These are phyloP conservation scores for Knipowitschia caucasica DNA, from an alignment of 2,797 vertebrate species.

Conservation along the genomic window DNA sequence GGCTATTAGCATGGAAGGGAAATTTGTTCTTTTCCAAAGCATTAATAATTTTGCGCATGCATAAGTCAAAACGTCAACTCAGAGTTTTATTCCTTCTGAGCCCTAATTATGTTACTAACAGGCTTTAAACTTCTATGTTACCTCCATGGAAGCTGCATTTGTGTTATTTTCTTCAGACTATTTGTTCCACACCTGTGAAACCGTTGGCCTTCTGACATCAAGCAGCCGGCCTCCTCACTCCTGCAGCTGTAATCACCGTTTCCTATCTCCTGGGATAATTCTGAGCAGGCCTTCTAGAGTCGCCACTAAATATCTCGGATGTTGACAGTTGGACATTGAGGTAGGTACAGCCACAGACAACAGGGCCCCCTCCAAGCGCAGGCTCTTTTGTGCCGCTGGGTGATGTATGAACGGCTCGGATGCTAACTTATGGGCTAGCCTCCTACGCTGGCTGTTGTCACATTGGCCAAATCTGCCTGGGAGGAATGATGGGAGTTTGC, in stretches of 20 bases:
- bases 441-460: constrained; percentile 47
- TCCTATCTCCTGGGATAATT: constrained; percentile 52
- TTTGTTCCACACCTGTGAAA: constrained; percentile 52
- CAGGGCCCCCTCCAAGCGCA: constrained; percentile 37
- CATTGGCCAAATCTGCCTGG: constrained; percentile 42
- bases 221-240: constrained; percentile 41
- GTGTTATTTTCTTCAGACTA: constrained; percentile 22
- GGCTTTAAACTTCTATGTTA: constrained; percentile 40
- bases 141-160: constrained; percentile 41
- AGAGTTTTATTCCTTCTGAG: constrained; percentile 32
- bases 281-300: constrained; percentile 41
- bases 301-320: constrained; percentile 53
- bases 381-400: constrained; percentile 30
- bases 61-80: constrained; percentile 40
- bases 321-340: constrained; percentile 44
- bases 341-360: constrained; percentile 39
- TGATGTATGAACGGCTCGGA: constrained; percentile 53
- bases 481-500: constrained; percentile 63
- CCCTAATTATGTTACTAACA: constrained; percentile 41
- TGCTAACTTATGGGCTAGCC: constrained; percentile 55
- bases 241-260: constrained; percentile 62
- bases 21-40: constrained; percentile 29
- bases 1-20: constrained; percentile 35
- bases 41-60: constrained; percentile 43
- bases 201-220: constrained; percentile 53